A percentile compares a stretch with the other conserved stretches of the same genome.
These are phyloP conservation scores for Melipona bicolor DNA, from an alignment of 2,888 invertebrate genomes.

Conservation along the genomic window DNA sequence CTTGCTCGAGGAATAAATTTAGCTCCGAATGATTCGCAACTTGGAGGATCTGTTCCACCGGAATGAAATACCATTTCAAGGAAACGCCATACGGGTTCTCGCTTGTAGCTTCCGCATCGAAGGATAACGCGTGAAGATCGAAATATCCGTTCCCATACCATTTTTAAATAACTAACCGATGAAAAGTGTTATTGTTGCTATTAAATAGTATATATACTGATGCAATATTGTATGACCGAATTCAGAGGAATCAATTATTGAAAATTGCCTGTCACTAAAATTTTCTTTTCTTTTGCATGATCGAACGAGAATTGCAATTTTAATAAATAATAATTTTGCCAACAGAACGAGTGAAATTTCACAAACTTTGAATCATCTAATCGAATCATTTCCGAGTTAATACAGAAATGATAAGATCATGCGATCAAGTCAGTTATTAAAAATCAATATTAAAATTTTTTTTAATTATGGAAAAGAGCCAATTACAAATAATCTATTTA, in stretches of 20 bases:
- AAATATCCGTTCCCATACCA: not conserved
- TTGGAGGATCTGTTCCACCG: conserved; percentile 31
- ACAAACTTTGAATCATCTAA: not conserved
- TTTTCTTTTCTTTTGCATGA: too few species aligned
- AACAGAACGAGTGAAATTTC: not conserved
- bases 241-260: too few species aligned
- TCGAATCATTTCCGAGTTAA: too few species aligned
- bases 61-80: conserved; percentile 37
- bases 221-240: too few species aligned
- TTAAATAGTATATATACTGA: not conserved
- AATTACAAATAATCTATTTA: not conserved
- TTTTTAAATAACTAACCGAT: not conserved
- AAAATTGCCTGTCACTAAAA: too few species aligned
- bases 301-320: too few species aligned
- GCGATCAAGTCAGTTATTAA: not conserved
- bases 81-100: not conserved
- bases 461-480: not conserved
- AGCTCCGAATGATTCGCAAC: conserved; percentile 48
- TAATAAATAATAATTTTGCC: too few species aligned
- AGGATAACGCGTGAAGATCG: not conserved
- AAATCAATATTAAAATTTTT: not conserved
- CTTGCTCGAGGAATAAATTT: conserved; percentile 66
- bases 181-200: not conserved
- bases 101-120: not conserved
- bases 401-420: not conserved